These are phyloP conservation scores for Spea bombifrons DNA, from an alignment of 2,113 vertebrate species.

Conservation along the genomic window DNA sequence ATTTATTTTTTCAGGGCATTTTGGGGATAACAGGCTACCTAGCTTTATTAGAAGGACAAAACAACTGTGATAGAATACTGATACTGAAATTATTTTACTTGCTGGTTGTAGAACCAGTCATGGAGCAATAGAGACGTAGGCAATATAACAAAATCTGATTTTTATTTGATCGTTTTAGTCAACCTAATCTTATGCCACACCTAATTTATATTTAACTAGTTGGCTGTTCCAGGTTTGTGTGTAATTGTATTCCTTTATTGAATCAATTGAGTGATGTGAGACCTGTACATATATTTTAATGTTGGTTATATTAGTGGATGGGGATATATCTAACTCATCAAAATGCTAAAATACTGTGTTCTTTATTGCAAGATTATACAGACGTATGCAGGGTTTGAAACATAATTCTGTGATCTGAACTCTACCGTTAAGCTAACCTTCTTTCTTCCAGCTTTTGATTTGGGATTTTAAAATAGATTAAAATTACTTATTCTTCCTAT, in stretches of 20 bases:
- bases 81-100: background rate
- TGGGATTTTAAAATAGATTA: too few species aligned
- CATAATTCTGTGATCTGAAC: too few species aligned
- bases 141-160: background rate
- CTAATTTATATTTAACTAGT: constrained; percentile 14
- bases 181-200: constrained; percentile 3
- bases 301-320: background rate
- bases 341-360: too few species aligned
- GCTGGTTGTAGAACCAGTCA: background rate
- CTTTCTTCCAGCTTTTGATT: too few species aligned
- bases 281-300: background rate
- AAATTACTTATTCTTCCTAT: too few species aligned
- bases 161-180: constrained; percentile 1
- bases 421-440: too few species aligned
- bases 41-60: background rate
- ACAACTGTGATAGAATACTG: background rate
- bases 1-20: background rate
- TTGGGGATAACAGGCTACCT: background rate
- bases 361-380: too few species aligned
- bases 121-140: too few species aligned
- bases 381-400: too few species aligned
- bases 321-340: background rate
- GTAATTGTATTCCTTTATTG: background rate
- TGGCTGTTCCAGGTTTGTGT: background rate
- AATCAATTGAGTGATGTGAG: background rate